Percentiles rank a stretch among this genome's conserved stretches.
These are phyloP conservation scores for Aegotheles bennettii DNA, from an alignment of 2,113 vertebrate genomes.

Conservation along the genomic window DNA sequence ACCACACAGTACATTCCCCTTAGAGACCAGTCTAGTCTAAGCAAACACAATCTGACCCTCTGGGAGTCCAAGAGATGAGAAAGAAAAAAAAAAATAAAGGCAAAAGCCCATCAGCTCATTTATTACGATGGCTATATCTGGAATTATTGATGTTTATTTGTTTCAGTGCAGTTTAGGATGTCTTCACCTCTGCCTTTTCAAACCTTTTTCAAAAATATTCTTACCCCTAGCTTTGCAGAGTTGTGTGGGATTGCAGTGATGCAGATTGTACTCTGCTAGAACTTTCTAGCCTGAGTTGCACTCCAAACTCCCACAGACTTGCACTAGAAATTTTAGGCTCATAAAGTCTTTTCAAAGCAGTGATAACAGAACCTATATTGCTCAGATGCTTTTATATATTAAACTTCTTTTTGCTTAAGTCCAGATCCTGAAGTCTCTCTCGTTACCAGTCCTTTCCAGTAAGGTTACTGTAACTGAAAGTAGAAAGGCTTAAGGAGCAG, in stretches of 20 bases:
- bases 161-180: neutral
- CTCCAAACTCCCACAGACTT: conserved; percentile 31
- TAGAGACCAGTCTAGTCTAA: neutral
- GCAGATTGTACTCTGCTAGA: neutral
- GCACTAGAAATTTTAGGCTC: neutral
- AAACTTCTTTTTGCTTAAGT: neutral
- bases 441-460: neutral
- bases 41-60: neutral
- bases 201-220: neutral
- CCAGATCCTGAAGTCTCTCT: neutral
- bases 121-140: neutral
- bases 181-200: neutral
- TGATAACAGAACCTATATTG: neutral
- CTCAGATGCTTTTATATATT: neutral
- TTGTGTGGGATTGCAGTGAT: conserved; percentile 1
- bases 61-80: neutral
- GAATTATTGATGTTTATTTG: neutral
- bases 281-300: conserved; percentile 35
- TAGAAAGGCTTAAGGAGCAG: neutral
- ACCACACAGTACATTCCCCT: neutral
- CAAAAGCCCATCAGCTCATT: rapidly evolving
- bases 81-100: neutral
- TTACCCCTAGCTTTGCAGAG: neutral
- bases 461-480: neutral
- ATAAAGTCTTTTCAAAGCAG: neutral